Base-by-base conservation (phyloP, 2,797 vertebrate genomes). In the Sebastiscus albofasciatus region DNA sequence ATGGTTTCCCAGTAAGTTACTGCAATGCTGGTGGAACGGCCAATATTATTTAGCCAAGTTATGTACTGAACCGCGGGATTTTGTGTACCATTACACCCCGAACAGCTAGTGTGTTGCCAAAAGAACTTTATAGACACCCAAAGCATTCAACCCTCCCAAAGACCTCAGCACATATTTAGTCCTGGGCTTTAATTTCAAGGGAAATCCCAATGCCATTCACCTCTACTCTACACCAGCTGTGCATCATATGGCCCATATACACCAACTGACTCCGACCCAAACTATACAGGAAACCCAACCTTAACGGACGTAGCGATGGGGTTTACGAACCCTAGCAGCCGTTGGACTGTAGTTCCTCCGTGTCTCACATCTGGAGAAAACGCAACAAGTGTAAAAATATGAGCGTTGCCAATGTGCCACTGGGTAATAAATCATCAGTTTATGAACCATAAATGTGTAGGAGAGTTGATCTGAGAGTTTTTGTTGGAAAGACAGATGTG, bases 311-410 rank as follows among this genome's bases (percentile, higher is more conserved):
- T 6, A 71, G 77, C 26, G n/a, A 18, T 2, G 2, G 67, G 42
- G 58, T 86, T 82, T 74, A 81, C 11, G 42, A 84, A 77, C 79
- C 74, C 26, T 36, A 68, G 31, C 75, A 61, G 73, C 18, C 26
- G 80, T 42, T 42, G 39, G 39, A 79, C 64, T 60, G 54, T 61
- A 65, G 65, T 66, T 80, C 72, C 76, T 72, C 24, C 46, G 10
- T 26, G n/a, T 77, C 74, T 78, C 67, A 72, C 80, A 86, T 86
- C 84, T 90, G 88, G 73, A 83, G 67, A 80, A 77, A 79, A 71
- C 66, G 83, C 80, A 89, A 80, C 75, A 80, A 85, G 54, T 66
- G 24, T 31, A 52, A 75, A 84, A 24, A 79, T 20, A 80, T 77
- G 66, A 72, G 36, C 36, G 49, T 77, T 72, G 68, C 80, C 70